Base-by-base conservation (phyloP, 2,888 invertebrate species). In the Drosophila algonquin region DNA sequence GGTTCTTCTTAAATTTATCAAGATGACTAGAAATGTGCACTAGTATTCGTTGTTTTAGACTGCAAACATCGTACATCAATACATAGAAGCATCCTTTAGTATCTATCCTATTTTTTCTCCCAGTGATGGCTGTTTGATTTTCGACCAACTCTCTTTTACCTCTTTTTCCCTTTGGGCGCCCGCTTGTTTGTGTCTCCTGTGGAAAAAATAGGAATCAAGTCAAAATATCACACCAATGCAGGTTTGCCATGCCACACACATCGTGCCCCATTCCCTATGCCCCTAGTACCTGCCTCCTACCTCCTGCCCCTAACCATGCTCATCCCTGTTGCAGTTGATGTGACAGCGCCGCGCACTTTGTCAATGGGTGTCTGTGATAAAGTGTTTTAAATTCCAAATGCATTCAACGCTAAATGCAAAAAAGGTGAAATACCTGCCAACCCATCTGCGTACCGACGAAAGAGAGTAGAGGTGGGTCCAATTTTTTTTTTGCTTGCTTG, bases 341-440 rank as follows among this genome's bases (percentile, higher is more conserved):
- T 73, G 75, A 73, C 81, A 76, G 72, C 67, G 77, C 45, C 72
- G 75, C 76, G 76, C 81, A 89, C 83, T 88, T 86, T 87, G 87
- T 89, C 89, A 87, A 76, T 79, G 76, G 40, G 75, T 72, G 83
- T 63, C 76, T 73, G 69, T 87, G 88, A 83, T 86, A 81, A 86
- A 86, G 83, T 86, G 89, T 74, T 89, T 87, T 83, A 73, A 83
- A 85, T 80, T 73, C 77, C 73, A 81, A 89, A 89, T 82, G 86
- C 86, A 87, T 87, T 89, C 89, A 75, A 75, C 77, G 79, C 77
- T 81, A 77, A 82, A 89, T 79, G 74, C 75, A 54, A 73, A 72
- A 77, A 77, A 77, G 67, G 57, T 65, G 65, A 75, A 73, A 63
- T 52, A 55, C 68, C 59, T 50, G 60, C 30, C 57, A 46, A 12